Evolutionary conservation across 2,888 invertebrate species (phyloP).

Genomic region (Lamellibrachia satsuma): DNA sequence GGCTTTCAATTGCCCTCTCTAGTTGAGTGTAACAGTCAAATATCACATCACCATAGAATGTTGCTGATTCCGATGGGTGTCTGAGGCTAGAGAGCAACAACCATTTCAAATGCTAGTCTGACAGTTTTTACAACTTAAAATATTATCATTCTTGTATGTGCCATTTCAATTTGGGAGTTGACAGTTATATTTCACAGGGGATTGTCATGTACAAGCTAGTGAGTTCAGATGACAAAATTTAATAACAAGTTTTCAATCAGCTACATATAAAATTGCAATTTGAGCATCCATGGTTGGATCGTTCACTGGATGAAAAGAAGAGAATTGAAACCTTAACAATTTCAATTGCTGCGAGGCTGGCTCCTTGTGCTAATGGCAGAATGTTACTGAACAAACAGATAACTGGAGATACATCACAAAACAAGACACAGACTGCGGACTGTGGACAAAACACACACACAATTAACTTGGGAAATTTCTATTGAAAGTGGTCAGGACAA

Average conservation of each 20-base stretch:
- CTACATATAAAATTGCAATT: too few species aligned
- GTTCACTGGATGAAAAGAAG: too few species aligned
- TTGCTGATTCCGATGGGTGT: background rate
- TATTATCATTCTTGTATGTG: background rate
- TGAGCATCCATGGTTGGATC: too few species aligned
- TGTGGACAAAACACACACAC: background rate
- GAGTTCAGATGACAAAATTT: background rate
- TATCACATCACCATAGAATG: background rate
- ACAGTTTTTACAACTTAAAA: background rate
- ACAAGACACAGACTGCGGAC: too few species aligned
- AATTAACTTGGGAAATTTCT: background rate
- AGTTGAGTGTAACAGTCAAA: background rate
- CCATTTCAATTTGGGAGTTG: background rate
- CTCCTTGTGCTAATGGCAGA: too few species aligned
- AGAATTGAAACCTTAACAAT: too few species aligned
- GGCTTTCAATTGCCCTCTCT: background rate
- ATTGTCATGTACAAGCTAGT: background rate
- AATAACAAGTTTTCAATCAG: too few species aligned
- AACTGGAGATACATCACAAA: too few species aligned
- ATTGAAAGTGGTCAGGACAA: background rate
- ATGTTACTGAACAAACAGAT: too few species aligned
- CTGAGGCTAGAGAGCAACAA: background rate
- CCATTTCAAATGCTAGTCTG: background rate
- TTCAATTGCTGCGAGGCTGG: too few species aligned
- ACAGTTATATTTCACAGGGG: background rate